Evolutionary conservation across 2,797 vertebrate genomes (phyloP).

Genomic region (Poeciliopsis paucimaculata): DNA sequence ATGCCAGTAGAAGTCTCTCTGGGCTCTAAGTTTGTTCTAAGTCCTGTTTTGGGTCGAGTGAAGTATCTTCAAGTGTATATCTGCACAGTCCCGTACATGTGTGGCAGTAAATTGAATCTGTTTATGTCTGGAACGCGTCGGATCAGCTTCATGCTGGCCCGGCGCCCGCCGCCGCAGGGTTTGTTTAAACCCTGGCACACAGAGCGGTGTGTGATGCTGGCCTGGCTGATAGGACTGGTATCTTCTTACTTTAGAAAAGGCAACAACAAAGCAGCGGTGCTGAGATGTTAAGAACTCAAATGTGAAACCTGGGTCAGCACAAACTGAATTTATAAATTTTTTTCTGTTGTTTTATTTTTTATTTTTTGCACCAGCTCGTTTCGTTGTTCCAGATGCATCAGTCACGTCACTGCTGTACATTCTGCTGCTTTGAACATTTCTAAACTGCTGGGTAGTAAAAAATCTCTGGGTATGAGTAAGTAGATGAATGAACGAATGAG

Average conservation of each 20-base stretch:
- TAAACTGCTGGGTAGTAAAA: not conserved
- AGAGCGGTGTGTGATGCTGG: not conserved
- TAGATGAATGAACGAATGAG: constrained; percentile 11
- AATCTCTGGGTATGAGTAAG: constrained; percentile 7
- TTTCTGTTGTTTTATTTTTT: not conserved
- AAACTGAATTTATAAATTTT: not conserved
- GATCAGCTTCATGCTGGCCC: not conserved
- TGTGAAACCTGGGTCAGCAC: not conserved
- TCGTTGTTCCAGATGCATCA: not conserved
- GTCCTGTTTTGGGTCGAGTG: not conserved
- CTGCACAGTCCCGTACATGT: not conserved
- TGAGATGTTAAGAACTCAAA: not conserved
- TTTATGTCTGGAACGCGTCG: not conserved
- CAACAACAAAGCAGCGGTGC: not conserved
- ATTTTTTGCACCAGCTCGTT: not conserved
- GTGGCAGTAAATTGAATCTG: not conserved
- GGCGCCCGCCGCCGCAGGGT: not conserved
- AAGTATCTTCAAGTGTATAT: not conserved
- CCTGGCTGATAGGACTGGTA: not conserved
- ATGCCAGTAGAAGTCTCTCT: too few relatives aligned
- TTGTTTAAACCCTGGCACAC: not conserved
- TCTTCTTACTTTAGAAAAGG: not conserved
- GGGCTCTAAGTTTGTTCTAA: too few relatives aligned
- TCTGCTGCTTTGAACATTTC: constrained; percentile 7
- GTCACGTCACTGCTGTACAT: not conserved